Evolutionary conservation across 92 coral and sea anemone genomes (phyloP).

Genomic region (Paramuricea clavata): DNA sequence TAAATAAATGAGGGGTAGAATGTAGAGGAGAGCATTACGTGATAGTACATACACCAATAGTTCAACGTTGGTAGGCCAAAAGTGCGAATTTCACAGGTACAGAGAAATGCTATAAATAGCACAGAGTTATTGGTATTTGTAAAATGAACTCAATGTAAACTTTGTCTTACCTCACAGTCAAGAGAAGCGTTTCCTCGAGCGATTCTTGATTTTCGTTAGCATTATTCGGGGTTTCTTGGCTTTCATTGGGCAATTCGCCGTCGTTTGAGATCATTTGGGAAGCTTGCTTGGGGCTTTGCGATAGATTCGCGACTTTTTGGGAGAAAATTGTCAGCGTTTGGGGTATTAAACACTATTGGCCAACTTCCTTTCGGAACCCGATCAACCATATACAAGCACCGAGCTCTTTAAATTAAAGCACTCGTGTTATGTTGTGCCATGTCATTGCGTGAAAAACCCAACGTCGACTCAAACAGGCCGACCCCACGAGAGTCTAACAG

Average conservation of each 20-base stretch:
- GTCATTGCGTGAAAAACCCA: neutral
- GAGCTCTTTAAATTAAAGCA: neutral
- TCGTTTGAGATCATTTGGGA: slow-evolving; percentile 1
- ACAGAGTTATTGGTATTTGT: slow-evolving; percentile 23
- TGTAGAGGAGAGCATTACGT: neutral
- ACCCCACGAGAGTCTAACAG: neutral
- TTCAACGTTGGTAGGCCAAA: neutral
- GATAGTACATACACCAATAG: neutral
- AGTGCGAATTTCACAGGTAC: neutral
- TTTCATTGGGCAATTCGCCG: neutral
- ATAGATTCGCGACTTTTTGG: neutral
- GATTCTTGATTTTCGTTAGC: slow-evolving; percentile 7
- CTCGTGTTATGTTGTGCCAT: neutral
- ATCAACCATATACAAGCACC: neutral
- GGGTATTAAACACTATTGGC: neutral
- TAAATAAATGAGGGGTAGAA: neutral
- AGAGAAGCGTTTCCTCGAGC: neutral
- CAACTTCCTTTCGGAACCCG: neutral
- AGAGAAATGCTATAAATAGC: slow-evolving; percentile 24
- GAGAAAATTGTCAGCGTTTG: slow-evolving; percentile 6
- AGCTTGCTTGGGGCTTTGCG: neutral
- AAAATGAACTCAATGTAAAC: slow-evolving; percentile 20
- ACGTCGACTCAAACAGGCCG: neutral
- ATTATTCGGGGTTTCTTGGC: neutral
- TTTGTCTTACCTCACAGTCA: slow-evolving; percentile 16